Base-by-base conservation (phyloP, 1,140 invertebrate genomes). In the Hermetia illucens region DNA sequence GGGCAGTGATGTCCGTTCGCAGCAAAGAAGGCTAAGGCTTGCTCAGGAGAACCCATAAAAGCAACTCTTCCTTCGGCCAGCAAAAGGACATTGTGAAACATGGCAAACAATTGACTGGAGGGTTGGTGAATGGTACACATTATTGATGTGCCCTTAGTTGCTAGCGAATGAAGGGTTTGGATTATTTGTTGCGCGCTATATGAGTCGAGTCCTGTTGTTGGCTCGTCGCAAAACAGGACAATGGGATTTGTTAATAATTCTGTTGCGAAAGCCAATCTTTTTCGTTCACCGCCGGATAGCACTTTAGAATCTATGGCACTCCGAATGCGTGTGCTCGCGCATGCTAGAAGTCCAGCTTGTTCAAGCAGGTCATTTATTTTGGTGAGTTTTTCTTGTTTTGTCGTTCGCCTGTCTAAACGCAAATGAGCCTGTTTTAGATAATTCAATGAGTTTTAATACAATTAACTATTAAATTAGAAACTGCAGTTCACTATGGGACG, bases 71-170 rank as follows among this genome's bases (percentile, higher is more conserved):
- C 92, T 59, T 95, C 86, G 12, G 88, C 83, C 42, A 97, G 56
- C 2, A 95, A 63, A 40, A 93, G 74, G 5, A 95, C 64, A 44
- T 81, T 77, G 51, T 91, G 77, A 58, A 97, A 97, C 58, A 87
- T 69, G 2, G 77, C 74, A 52, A 91, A 94, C 21, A 96, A 69
- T 47, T 91, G 82, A 0, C 85, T 90, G n/a, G 86, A 91, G 0
- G 94, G 93, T 60, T 97, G 94, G 63, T 98, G 93, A 46, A 98
- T 96, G 10, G 92, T 95, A 52, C 88, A 92, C 16, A 98, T 62
- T 3, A 98, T 80, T 0, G 90, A 94, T 50, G 84, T 82, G 15
- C 85, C 82, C 37, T 65, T 57, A 12, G 65, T 55, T 1, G 77
- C 72, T 52, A 80, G 72, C 18, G 64, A 61, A 27, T 74, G 74